These are phyloP conservation scores for Leptinotarsa haldemani DNA, from an alignment of 2,888 invertebrate genomes.

Conservation along the genomic window DNA sequence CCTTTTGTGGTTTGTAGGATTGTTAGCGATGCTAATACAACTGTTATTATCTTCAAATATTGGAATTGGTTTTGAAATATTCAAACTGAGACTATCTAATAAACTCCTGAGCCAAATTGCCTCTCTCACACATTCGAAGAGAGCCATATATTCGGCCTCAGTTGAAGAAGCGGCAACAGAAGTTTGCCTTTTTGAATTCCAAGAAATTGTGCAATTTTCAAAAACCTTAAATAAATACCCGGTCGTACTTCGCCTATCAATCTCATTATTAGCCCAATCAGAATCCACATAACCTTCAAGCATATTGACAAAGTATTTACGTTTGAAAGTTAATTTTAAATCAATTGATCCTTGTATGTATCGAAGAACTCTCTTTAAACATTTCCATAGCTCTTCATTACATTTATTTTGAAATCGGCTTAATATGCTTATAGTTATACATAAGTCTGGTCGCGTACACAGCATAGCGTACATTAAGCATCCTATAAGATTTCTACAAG, in stretches of 20 bases:
- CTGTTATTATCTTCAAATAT: constrained; percentile 54
- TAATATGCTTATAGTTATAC: constrained; percentile 42
- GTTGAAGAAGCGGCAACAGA: constrained; percentile 51
- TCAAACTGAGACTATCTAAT: constrained; percentile 47
- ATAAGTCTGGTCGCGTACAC: constrained; percentile 49
- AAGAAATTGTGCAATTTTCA: constrained; percentile 29
- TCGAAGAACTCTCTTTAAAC: constrained; percentile 50
- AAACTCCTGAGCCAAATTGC: constrained; percentile 55
- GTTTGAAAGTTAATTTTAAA: constrained; percentile 20
- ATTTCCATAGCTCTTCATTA: constrained; percentile 48
- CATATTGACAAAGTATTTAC: background rate
- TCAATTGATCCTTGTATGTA: constrained; percentile 48
- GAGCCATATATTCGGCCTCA: constrained; percentile 33
- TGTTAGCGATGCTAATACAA: constrained; percentile 50
- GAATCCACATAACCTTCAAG: constrained; percentile 31
- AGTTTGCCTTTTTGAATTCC: constrained; percentile 50
- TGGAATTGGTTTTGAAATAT: constrained; percentile 27
- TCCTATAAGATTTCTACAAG: constrained; percentile 41
- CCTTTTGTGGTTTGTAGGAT: constrained; percentile 46
- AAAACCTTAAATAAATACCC: constrained; percentile 33
- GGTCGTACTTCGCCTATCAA: constrained; percentile 30
- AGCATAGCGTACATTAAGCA: constrained; percentile 46
- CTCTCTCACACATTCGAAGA: constrained; percentile 53
- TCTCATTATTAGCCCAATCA: constrained; percentile 32
- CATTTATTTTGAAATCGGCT: constrained; percentile 52